Base-by-base conservation (phyloP, 2,113 vertebrate species). In the Oreochromis tanganicae region DNA sequence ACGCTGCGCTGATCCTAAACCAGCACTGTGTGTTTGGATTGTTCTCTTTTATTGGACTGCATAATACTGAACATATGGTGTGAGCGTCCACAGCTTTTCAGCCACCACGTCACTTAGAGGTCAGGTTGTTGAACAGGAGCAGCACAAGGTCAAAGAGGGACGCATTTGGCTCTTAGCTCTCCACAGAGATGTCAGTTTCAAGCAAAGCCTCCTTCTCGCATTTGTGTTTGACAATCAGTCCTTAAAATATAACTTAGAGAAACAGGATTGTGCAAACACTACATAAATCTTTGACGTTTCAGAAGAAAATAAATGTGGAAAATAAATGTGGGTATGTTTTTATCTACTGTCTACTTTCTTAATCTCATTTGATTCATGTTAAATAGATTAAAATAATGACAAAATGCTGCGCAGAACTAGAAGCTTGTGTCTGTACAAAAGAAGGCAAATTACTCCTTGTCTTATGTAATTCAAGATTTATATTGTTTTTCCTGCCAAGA, bases 401-500 rank as follows among this genome's bases (percentile, higher is more conserved):
- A 56, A 83, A 92, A 87, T 3, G 48, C 41, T 48, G 56, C 2
- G 0, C 14, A 63, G 43, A 56, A 79, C 27, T 24, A 59, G 38
- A 17, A 87, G 83, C 41, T 17, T 24, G 16, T 57, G 80, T 86
- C 85, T 88, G 79, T 57, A 88, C 84, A 66, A 66, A 88, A 82
- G 24, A 87, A 88, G 75, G 82, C 3, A 84, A 61, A 88, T 52
- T 66, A 82, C 43, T 86, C 41, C 34, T 9, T 11, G 80, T 80
- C 61, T 84, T 81, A 83, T 87, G 17, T 73, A 84, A 86, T 81
- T 82, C 24, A 21, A 78, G 50, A 88, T 88, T 92, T 71, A 82
- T 87, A 7, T 81, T 29, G 36, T 83, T 66, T 83, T 13, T 24
- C 73, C 36, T 87, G 80, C 78, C 83, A 87, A 90, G 71, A 87